These are phyloP conservation scores for Hoplodrina blanda DNA, from an alignment of 2,888 invertebrate species.

Conservation along the genomic window DNA sequence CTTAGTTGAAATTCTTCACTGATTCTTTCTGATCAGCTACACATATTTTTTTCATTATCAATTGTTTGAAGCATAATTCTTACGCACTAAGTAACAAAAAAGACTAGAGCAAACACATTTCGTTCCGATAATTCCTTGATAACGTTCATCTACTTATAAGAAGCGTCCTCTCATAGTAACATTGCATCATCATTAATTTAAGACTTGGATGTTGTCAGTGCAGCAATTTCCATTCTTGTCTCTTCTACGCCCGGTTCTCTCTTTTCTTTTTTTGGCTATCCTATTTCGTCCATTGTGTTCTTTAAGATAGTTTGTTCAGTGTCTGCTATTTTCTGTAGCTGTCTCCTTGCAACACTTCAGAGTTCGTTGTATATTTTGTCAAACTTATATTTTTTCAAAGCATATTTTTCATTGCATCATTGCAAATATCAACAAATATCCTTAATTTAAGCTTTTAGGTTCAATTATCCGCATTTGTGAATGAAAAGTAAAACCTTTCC, in stretches of 20 bases:
- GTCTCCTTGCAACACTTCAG: constrained; percentile 8
- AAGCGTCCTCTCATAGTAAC: constrained; percentile 14
- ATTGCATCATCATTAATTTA: constrained; percentile 63
- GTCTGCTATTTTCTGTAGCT: background rate
- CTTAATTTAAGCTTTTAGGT: too few relatives aligned
- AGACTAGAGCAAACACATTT: constrained; percentile 18
- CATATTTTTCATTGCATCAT: too few relatives aligned
- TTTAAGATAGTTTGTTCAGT: background rate
- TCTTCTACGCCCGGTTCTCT: constrained; percentile 19
- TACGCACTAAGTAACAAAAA: background rate
- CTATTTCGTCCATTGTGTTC: constrained; percentile 4
- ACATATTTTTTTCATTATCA: background rate
- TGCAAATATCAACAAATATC: background rate
- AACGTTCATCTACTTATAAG: constrained; percentile 13
- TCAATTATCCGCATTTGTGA: background rate
- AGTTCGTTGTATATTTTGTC: background rate
- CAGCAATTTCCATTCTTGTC: constrained; percentile 22
- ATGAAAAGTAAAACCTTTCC: constrained; percentile 8
- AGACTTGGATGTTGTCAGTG: constrained; percentile 16
- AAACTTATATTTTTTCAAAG: background rate
- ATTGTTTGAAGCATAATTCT: constrained; percentile 1
- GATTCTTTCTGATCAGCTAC: background rate
- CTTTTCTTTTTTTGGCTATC: constrained; percentile 12
- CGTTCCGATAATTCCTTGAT: constrained; percentile 7
- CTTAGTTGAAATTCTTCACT: background rate